Evolutionary conservation across 2,888 invertebrate genomes (phyloP), one percentile per base, ranked within the genome.

Genomic region (Slavum lentiscoides): DNA sequence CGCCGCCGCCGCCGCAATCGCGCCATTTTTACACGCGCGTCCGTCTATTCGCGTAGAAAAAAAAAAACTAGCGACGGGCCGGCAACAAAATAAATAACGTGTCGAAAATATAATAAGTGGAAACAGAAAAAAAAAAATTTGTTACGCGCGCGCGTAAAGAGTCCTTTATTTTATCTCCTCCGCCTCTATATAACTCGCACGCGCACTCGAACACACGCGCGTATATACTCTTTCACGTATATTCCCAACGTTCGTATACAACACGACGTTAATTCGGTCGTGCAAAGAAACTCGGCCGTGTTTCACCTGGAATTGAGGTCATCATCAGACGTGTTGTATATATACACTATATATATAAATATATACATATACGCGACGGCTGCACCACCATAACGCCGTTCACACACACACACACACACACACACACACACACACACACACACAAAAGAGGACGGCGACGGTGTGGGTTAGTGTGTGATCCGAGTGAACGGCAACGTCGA

Each of bases 291-390:
- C 80, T 80, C 70, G 80, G 66, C 62, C 72, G 80, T 70, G 66
- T 72, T 80, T 72, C 80, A 80, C 80, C 80, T 80, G 80, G 64
- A 80, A 80, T 80, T 64, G 80, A 80, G 80, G 80, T 80, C 80
- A 80, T 80, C 80, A 80, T 69, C 69, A 70, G 80, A 64, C 55
- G 75, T 59, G 73, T 73, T 19, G 58, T 67, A 67, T 37, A 30
- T 23, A 61, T 49, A 30, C 23, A 11, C 7, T 67, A 67, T 37
- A 30, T 23, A 61, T 49, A 30, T 19, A 11, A 2, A 67, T 37
- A 30, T 23, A 61, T 49, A 30, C 23, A 11, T 1, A 7, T 7
- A 43, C 43, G 43, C 39, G 39, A 7, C 39, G 39, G 39, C 43
- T 9, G 43, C 43, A 9, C 39, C 49, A 37, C 23, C 49, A 66